These are phyloP conservation scores for Drosophila suboccidentalis DNA, from an alignment of 2,888 invertebrate species.

Conservation along the genomic window DNA sequence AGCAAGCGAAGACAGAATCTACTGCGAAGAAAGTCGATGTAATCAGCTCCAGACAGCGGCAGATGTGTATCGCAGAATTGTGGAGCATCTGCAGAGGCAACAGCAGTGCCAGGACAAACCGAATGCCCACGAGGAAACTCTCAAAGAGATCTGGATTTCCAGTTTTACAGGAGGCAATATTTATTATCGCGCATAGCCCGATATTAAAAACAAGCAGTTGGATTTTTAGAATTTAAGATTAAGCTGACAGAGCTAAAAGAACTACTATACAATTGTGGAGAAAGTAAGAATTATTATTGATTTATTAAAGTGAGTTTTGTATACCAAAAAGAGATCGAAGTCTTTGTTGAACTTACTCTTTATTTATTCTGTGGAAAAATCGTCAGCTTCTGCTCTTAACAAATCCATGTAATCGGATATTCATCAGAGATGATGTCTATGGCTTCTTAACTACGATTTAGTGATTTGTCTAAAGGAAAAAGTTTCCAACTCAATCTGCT, in stretches of 20 bases:
- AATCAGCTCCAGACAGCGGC: conserved; percentile 53
- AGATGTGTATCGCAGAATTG: conserved; percentile 51
- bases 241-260: conserved; percentile 11
- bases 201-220: background rate
- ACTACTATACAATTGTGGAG: background rate
- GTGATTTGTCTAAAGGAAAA: too few relatives aligned
- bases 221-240: background rate
- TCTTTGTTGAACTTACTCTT: too few relatives aligned
- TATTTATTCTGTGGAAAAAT: background rate
- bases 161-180: conserved; percentile 62
- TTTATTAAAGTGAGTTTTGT: background rate
- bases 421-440: background rate
- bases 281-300: background rate
- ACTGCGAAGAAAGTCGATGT: conserved; percentile 59
- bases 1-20: background rate
- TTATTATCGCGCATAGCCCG: conserved; percentile 51
- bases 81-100: conserved; percentile 33
- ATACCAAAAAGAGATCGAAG: background rate
- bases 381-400: background rate
- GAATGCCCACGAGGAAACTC: conserved; percentile 4
- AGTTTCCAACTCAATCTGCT: too few relatives aligned
- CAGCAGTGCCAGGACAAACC: background rate
- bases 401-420: background rate
- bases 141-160: conserved; percentile 64
- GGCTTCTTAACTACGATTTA: too few relatives aligned